Base-by-base conservation (phyloP, 2,888 invertebrate species). In the Drosophila cracens region DNA sequence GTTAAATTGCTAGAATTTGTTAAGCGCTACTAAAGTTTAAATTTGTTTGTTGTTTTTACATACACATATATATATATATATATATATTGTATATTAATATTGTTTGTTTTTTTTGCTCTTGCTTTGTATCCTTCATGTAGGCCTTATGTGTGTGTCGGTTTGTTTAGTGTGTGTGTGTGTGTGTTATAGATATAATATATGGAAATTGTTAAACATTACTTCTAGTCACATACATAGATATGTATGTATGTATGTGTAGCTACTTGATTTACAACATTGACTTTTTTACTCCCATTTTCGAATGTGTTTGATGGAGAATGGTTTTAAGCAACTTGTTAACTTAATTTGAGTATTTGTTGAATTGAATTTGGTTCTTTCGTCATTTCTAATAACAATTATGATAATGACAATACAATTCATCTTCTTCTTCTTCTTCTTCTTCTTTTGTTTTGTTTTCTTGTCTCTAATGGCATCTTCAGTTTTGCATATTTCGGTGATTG, bases 21-120 rank as follows among this genome's bases (percentile, higher is more conserved):
- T 87, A 87, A 90, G 91, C 91, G 87, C 91, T 87, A 87, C 87
- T 90, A 87, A 87, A 90, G 90, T 85, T 90, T 87, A 87, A 87
- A 87, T 89, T 90, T 89, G 87, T 86, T 90, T 80, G 79, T 79
- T 74, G 56, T 76, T 81, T 79, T 66, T 75, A 72, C 67, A 79
- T 79, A 82, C 63, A 68, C 57, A 67, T 59, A 34, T 33, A 4
- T 33, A 72, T 66, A 38, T 73, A 38, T 57, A 46, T 63, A 61
- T 64, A 52, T 57, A 59, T 74, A 60, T 36, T 13, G 13, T 66
- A 61, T 70, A 46, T 59, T 81, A 54, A 77, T 77, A 81, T 71
- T 82, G 59, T 67, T 67, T 80, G 46, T 38, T 62, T 70, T 54
- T 27, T 57, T 65, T 76, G 61, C 61, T 49, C 70, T 85, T 74